These are phyloP conservation scores for Gastrophryne carolinensis DNA, from an alignment of 2,797 vertebrate genomes.

Conservation along the genomic window DNA sequence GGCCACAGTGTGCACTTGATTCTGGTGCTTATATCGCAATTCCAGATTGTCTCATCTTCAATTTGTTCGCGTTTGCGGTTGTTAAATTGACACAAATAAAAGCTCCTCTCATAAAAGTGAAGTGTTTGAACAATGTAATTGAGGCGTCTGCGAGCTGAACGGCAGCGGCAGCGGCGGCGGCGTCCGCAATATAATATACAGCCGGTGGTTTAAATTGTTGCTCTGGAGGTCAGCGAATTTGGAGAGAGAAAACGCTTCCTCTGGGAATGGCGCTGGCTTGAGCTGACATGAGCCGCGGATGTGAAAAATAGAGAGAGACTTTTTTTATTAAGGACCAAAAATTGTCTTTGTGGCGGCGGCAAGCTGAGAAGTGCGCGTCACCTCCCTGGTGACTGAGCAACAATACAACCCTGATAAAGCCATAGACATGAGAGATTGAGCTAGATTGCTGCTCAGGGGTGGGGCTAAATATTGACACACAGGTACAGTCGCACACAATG, in stretches of 20 bases:
- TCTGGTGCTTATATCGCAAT: no score
- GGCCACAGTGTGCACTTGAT: no score
- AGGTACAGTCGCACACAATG: no score
- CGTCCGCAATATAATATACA: neutral
- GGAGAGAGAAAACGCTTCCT: slow-evolving; percentile 27
- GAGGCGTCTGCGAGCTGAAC: neutral
- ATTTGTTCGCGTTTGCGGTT: no score
- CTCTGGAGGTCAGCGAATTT: slow-evolving; percentile 12
- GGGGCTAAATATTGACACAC: no score
- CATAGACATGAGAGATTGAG: no score
- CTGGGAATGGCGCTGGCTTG: slow-evolving; percentile 14
- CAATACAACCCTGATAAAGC: no score
- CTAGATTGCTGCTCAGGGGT: no score
- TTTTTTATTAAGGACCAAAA: slow-evolving; percentile 41
- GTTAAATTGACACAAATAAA: neutral
- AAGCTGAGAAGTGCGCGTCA: no score
- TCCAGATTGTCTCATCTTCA: no score
- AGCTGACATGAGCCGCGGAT: slow-evolving; percentile 26
- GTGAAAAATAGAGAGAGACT: slow-evolving; percentile 36
- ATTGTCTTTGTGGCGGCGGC: slow-evolving; percentile 3
- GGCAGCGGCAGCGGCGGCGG: neutral
- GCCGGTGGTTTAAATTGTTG: slow-evolving; percentile 19
- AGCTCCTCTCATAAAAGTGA: neutral
- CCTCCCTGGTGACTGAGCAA: no score
- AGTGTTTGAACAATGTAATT: slow-evolving; percentile 2